Evolutionary conservation across 2,113 vertebrate genomes (phyloP), one percentile per base, ranked within the genome.

Genomic region (Oriolus oriolus): DNA sequence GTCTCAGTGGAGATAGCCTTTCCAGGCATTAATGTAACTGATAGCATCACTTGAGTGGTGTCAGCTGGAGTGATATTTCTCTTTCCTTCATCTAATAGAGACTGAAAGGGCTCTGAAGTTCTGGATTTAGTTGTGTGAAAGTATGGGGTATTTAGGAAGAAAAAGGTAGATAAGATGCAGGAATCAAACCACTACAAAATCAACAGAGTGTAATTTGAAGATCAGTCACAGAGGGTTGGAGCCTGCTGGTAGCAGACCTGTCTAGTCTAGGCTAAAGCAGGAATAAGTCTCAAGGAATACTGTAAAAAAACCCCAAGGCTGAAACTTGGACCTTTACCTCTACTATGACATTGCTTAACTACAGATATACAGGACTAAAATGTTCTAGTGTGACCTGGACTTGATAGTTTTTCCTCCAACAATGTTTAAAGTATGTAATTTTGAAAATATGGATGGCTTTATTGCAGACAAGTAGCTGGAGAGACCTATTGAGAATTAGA

Each of bases 61-160:
- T 68, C 77, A 90, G 59, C 57, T 85, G 60, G 60, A 91, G 71
- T 49, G 68, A 18, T 78, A n/a, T 77, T 93, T 95, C 69, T 83
- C 82, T 78, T 95, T 78, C 52, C 17, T 52, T 92, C 69, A 56
- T 56, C 84, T 84, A 61, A 73, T 53, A 33, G 84, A 86, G 71
- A 70, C 50, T 92, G 86, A 92, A 92, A 74, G 52, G 56, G 49
- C 28, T 49, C 35, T 53, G 42, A 74, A 54, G 79, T 87, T 78
- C 73, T 90, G 68, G 30, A 30, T 74, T 91, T 86, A 50, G 37
- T 45, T 78, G 52, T 66, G 45, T 81, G 60, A 23, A 84, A 59
- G 30, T 47, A 19, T 54, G 60, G 35, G 42, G 17, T 84, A 3
- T 70, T 70, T 75, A 70, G 56, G 56, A 63, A 74, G 35, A 56